Base-by-base conservation (phyloP, 2,888 invertebrate genomes). In the Drosophila robusta region DNA sequence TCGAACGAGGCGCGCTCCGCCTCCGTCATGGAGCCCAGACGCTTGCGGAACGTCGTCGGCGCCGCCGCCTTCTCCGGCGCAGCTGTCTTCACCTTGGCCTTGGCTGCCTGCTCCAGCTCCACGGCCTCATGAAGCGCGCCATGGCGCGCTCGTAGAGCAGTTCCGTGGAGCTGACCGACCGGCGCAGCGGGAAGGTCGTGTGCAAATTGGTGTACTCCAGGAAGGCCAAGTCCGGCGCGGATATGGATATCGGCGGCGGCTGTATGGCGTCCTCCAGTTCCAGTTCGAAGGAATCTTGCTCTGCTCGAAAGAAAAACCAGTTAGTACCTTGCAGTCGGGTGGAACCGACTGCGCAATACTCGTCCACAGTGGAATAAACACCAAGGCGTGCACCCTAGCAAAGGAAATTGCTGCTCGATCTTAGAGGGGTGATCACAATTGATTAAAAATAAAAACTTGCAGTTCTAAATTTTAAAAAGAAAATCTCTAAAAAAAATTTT, bases 81-180 rank as follows among this genome's bases (percentile, higher is more conserved):
- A 9, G 78, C 66, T 0, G 67, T 57, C 63, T 84, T 83, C 14
- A 70, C 76, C 72, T 84, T 90, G 7, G 74, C 83, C 46, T 91
- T 93, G 83, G 95, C 94, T 18, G 94, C 94, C 90, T 97, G 95
- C 90, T 96, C 95, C 78, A 95, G 93, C 58, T 95, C 95, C 3
- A 95, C 95, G 9, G 96, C 96, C 90, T 95, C 95, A 90, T 96
- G 90, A 97, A 95, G 39, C 97, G 93, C 8, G 95, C 95, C 95
- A 97, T 96, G 11, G 96, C 96, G 45, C 95, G 94, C 90, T 97
- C 97, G 90, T 96, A 96, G 0, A 97, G 93, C 5, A 97, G 93
- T 90, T 97, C 97, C 0, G 96, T 95, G 3, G 97, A 97, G 89
- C 97, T 97, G 26, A 96, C 95, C 0, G 96, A 95, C 78, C 95